phyloP scores from a whole-genome alignment of 1,140 invertebrate species.

The Lithobius niger region DNA sequence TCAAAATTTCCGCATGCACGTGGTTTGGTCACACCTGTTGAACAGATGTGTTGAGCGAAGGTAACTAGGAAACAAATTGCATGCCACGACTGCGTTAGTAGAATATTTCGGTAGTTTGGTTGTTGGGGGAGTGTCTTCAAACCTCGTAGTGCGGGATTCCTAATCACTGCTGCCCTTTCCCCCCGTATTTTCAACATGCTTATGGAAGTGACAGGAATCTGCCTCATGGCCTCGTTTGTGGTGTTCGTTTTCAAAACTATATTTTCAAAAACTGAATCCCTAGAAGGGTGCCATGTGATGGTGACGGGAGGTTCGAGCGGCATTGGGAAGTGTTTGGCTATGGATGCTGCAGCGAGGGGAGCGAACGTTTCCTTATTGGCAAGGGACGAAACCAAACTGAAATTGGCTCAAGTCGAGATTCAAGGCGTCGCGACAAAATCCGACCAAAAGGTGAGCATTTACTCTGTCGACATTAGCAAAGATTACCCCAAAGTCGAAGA shows the following conservation, averaged over 20 bases:
- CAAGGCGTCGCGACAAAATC: constrained; percentile 26
- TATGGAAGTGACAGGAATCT: no score
- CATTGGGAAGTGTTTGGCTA: constrained; percentile 73
- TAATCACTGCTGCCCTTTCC: no score
- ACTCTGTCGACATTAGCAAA: constrained; percentile 56
- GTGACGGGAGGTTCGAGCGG: constrained; percentile 85
- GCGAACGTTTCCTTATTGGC: constrained; percentile 83
- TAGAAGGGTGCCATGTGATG: constrained; percentile 11
- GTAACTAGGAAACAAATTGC: no score
- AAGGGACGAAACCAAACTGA: constrained; percentile 41
- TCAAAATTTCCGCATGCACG: no score
- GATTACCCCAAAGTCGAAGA: constrained; percentile 46
- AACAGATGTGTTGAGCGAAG: no score
- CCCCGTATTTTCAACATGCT: no score
- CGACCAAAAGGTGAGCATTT: constrained; percentile 50
- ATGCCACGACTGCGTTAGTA: no score
- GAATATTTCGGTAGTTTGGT: no score
- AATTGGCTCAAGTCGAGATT: constrained; percentile 1
- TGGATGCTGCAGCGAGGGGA: constrained; percentile 56
- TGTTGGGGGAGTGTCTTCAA: no score
- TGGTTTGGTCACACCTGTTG: no score
- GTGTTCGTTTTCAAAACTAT: not conserved
- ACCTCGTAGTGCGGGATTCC: no score
- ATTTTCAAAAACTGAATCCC: not conserved
- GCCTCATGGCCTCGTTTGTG: not conserved